Percentiles rank a stretch among this genome's conserved stretches.
These are phyloP conservation scores for Uropsilus gracilis DNA, from an alignment of 2,113 vertebrate genomes.

Conservation along the genomic window DNA sequence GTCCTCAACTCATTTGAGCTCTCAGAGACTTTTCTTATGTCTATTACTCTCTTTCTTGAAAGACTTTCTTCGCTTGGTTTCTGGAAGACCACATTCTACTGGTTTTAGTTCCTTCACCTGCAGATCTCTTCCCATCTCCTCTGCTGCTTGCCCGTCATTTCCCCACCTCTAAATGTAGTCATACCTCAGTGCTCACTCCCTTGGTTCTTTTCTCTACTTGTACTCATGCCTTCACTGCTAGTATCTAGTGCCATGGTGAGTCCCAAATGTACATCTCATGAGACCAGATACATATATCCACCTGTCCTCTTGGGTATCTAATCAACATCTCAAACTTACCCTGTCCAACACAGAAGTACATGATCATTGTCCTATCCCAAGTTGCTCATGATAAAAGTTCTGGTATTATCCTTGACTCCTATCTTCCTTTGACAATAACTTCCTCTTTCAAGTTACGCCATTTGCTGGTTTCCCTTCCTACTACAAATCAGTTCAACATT, in stretches of 20 bases:
- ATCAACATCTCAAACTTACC: background rate
- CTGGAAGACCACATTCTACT: background rate
- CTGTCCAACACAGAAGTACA: background rate
- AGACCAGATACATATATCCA: background rate
- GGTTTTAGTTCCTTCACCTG: background rate
- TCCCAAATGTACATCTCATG: background rate
- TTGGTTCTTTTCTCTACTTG: background rate
- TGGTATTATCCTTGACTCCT: background rate
- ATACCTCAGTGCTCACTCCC: background rate
- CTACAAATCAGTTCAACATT: background rate
- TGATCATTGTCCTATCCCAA: background rate
- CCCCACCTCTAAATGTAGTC: background rate
- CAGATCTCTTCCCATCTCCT: background rate
- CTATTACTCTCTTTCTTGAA: background rate
- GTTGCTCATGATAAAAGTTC: background rate
- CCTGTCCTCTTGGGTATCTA: background rate
- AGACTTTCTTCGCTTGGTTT: background rate
- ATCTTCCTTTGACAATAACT: background rate
- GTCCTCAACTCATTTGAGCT: background rate
- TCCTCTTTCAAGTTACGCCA: background rate
- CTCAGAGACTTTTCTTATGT: background rate
- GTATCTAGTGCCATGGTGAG: background rate
- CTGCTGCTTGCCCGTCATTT: background rate
- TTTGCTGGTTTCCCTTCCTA: background rate
- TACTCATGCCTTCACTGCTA: background rate